phyloP scores from a whole-genome alignment of 92 coral and sea anemone species.

The Palythoa heliodiscus region DNA sequence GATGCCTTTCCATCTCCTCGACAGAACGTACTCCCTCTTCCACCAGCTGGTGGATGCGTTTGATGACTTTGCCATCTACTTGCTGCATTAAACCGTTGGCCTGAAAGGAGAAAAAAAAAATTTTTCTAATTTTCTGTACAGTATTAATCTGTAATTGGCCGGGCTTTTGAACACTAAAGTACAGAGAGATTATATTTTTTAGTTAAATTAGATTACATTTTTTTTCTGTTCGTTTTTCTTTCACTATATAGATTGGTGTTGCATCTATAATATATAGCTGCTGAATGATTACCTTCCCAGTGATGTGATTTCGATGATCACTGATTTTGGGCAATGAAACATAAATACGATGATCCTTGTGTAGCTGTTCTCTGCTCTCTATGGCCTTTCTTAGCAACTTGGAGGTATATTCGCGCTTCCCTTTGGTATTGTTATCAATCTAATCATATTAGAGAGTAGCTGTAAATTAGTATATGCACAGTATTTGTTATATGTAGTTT shows the following conservation, averaged over 20 bases:
- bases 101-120: slow-evolving; percentile 18
- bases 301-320: slow-evolving; percentile 16
- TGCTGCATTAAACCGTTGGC: slow-evolving; percentile 41
- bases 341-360: slow-evolving; percentile 28
- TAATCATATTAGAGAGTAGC: slow-evolving; percentile 6
- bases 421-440: slow-evolving; percentile 34
- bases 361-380: neutral
- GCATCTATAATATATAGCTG: neutral
- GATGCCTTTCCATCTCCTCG: slow-evolving; percentile 41
- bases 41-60: slow-evolving; percentile 36
- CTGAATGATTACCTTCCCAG: slow-evolving; percentile 11
- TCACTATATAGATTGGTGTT: neutral
- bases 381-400: slow-evolving; percentile 23
- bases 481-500: slow-evolving; percentile 6
- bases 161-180: slow-evolving; percentile 7
- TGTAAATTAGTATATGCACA: slow-evolving; percentile 4
- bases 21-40: slow-evolving; percentile 31
- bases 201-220: neutral
- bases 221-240: neutral
- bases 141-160: slow-evolving; percentile 1
- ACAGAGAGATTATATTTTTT: neutral
- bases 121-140: slow-evolving; percentile 3
- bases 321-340: slow-evolving; percentile 12
- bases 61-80: slow-evolving; percentile 23
- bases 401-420: slow-evolving; percentile 21